These are phyloP conservation scores for Tamias sibiricus DNA, from an alignment of 2,113 vertebrate species.

Conservation along the genomic window DNA sequence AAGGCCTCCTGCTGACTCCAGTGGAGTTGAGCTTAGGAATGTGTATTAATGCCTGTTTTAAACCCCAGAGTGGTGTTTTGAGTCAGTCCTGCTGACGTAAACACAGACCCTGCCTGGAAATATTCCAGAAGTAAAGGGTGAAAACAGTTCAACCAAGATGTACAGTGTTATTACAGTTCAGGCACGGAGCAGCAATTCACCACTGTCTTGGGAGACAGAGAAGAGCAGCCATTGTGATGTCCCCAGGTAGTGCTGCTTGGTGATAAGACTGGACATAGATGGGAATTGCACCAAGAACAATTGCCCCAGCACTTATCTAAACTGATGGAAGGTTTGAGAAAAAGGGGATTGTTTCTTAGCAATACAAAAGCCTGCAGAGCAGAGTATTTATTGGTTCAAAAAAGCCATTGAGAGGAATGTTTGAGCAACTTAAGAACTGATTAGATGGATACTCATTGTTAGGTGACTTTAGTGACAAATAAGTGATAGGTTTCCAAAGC, in stretches of 20 bases:
- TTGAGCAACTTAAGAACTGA: not conserved
- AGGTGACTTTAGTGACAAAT: not conserved
- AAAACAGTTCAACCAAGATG: constrained; percentile 63
- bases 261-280: not conserved
- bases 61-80: constrained; percentile 76
- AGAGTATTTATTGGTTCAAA: not conserved
- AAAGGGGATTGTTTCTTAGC: not conserved
- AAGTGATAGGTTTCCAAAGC: not conserved
- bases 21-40: constrained; percentile 49
- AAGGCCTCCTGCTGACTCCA: not conserved
- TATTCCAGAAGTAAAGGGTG: constrained; percentile 49
- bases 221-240: constrained; percentile 39
- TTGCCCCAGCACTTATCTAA: constrained; percentile 33
- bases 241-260: not conserved
- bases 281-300: not conserved
- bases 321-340: constrained; percentile 1
- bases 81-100: constrained; percentile 74
- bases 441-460: constrained; percentile 6
- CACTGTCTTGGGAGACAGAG: constrained; percentile 17
- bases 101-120: constrained; percentile 74
- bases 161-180: constrained; percentile 45
- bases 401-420: not conserved
- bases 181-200: constrained; percentile 44
- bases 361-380: not conserved
- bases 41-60: constrained; percentile 54